A percentile compares a stretch with the other conserved stretches of the same genome.
Evolutionary conservation across 2,888 invertebrate genomes (phyloP).

Genomic region (Ophion obscuratus): DNA sequence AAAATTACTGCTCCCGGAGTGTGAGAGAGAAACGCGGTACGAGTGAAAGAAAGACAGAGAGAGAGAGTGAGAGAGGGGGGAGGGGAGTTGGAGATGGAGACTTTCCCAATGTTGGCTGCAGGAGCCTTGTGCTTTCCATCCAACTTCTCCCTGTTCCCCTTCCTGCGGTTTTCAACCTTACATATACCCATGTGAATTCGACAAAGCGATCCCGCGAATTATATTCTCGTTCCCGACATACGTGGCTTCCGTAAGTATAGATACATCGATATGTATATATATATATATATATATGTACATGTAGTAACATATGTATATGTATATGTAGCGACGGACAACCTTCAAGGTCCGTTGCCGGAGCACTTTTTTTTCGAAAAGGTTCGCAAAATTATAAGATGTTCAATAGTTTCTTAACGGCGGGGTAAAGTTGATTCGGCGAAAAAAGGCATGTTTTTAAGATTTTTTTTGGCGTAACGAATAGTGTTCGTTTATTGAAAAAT

Average conservation of each 20-base stretch:
- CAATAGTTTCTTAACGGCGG: too few relatives aligned
- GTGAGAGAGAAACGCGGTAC: slow-evolving; percentile 21
- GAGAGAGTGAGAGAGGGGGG: not conserved
- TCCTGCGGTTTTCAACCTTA: slow-evolving; percentile 59
- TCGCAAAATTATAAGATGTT: not conserved
- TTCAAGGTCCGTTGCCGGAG: not conserved
- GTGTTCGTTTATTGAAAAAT: too few relatives aligned
- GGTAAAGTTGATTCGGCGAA: too few relatives aligned
- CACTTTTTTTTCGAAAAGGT: too few relatives aligned
- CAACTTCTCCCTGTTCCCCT: slow-evolving; percentile 40
- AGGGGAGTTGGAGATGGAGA: slow-evolving; percentile 16
- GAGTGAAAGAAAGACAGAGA: not conserved
- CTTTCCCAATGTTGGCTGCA: slow-evolving; percentile 37
- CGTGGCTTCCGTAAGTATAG: slow-evolving; percentile 18
- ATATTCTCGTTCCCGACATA: slow-evolving; percentile 56
- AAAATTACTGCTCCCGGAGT: slow-evolving; percentile 62
- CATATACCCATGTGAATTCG: slow-evolving; percentile 53
- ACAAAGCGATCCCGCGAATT: slow-evolving; percentile 62
- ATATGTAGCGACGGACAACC: not conserved
- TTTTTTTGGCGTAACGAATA: too few relatives aligned
- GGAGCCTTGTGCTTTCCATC: slow-evolving; percentile 19
- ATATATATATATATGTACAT: not conserved
- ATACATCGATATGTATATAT: not conserved
- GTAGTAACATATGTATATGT: not conserved
- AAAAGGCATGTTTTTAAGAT: too few relatives aligned